phyloP scores from a whole-genome alignment of 2,113 vertebrate genomes.

The Passerina amoena region DNA sequence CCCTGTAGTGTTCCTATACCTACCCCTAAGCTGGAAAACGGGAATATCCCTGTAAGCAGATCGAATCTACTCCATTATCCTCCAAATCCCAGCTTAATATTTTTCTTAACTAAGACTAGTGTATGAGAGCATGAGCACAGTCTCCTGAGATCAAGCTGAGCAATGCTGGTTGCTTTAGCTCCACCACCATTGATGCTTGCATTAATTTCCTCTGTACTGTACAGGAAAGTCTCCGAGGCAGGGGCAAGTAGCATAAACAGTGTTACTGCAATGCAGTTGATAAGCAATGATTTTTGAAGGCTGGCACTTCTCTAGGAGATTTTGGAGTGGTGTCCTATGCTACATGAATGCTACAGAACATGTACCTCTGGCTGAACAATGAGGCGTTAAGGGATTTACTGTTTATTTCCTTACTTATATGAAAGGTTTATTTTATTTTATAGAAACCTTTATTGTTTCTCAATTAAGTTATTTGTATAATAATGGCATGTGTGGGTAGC shows the following conservation, averaged over 20 bases:
- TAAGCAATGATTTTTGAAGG: background rate
- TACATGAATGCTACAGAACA: background rate
- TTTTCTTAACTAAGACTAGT: background rate
- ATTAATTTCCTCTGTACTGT: background rate
- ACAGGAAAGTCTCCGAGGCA: background rate
- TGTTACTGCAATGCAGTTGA: background rate
- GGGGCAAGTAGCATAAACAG: background rate
- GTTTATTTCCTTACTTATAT: background rate
- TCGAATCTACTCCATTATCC: background rate
- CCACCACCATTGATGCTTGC: background rate
- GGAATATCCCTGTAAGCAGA: background rate
- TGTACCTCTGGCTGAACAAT: background rate
- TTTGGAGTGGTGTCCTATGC: background rate
- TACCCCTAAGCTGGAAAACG: background rate
- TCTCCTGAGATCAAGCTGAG: background rate
- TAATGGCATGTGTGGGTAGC: background rate
- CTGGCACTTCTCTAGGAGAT: background rate
- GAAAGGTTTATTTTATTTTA: background rate
- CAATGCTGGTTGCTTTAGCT: background rate
- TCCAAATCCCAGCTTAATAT: conserved; percentile 4
- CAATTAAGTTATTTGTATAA: background rate
- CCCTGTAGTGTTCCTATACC: background rate
- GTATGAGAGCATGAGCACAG: background rate
- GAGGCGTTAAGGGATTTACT: background rate
- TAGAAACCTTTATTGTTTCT: background rate